Evolutionary conservation across 2,113 vertebrate genomes (phyloP).

Genomic region (Mustela nigripes): DNA sequence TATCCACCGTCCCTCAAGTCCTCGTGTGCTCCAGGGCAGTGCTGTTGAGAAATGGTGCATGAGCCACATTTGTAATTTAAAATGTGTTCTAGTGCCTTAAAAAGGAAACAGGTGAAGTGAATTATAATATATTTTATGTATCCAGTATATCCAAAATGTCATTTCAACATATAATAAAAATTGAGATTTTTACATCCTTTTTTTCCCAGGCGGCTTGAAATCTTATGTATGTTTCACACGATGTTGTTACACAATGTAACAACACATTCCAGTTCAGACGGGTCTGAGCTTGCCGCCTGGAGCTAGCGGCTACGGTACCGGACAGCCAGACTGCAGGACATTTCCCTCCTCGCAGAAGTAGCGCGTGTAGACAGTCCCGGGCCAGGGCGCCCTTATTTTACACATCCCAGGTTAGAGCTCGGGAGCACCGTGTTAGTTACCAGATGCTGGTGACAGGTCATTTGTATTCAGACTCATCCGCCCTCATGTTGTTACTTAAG

Average conservation of each 20-base stretch:
- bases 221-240: not conserved
- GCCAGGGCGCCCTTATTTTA: not conserved
- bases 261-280: not conserved
- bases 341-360: not conserved
- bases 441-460: not conserved
- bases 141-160: not conserved
- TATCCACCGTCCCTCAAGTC: not conserved
- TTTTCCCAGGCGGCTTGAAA: not conserved
- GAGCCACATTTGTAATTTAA: not conserved
- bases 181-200: not conserved
- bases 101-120: not conserved
- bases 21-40: not conserved
- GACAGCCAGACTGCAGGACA: not conserved
- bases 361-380: not conserved
- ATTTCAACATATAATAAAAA: conserved; percentile 38
- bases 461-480: not conserved
- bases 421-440: not conserved
- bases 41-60: not conserved
- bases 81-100: not conserved
- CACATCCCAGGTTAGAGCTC: not conserved
- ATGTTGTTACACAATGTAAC: not conserved
- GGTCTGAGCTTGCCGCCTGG: not conserved
- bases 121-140: conserved; percentile 17
- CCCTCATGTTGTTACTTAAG: not conserved
- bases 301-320: not conserved